Evolutionary conservation across 2,797 vertebrate species (phyloP), one percentile per base, ranked within the genome.

Genomic region (Molossus molossus): DNA sequence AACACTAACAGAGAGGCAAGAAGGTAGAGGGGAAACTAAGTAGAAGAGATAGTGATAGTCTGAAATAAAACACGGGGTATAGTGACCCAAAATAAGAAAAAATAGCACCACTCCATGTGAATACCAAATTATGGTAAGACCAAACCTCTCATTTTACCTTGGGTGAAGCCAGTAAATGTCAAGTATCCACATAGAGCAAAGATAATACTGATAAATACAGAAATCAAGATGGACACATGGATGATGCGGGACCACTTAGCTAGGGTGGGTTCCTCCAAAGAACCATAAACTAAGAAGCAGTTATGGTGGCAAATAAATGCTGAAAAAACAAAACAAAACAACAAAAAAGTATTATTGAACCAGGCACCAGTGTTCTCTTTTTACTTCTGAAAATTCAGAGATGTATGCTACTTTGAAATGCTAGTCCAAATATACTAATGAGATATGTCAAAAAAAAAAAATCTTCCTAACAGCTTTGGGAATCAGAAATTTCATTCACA

Each of bases 261-360:
- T 29, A 99, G 97, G 0, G 99, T 99, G 90, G 99, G 99, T 95
- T 99, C 98, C 98, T 99, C 97, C 97, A 99, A 98, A 40, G 99
- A 99, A 27, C 98, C 98, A 45, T 99, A 99, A 97, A 99, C 99
- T 95, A 99, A 98, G 96, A 99, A 99, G 98, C 99, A 99, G 98
- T 99, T 99, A 98, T 99, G 99, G 93, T 99, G 99, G 97, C 99
- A 99, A 96, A 99, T 99, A 91, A 99, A 99, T 57, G 99, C 99
- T 99, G 97, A 98, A 97, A 40, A 91, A 50, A 17, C 33, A 69
- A 69, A 33, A 33, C 33, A 33, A n/a, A 69, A 67, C n/a, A 62
- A 45, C 40, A 97, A 87, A n/a, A 70, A 25, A 70, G 15, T 14
- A 65, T 94, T 87, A 94, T 79, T 97, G 64, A 92, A 93, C 62